Evolutionary conservation across 2,113 vertebrate genomes (phyloP), one percentile per base, ranked within the genome.

Genomic region (Dipodomys merriami): DNA sequence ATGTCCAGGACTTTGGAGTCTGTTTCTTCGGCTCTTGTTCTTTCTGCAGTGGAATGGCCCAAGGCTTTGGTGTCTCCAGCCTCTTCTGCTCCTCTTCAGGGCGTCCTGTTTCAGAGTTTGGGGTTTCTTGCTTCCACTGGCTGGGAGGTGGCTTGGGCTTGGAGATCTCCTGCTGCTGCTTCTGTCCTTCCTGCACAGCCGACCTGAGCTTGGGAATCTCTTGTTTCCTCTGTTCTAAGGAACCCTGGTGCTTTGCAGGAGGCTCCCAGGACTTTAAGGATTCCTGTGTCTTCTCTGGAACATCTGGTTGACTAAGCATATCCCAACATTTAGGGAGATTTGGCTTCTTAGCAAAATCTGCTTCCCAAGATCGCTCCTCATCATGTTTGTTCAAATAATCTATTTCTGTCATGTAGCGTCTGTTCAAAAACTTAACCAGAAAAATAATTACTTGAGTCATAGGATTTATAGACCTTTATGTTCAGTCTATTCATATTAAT

Each of bases 321-420:
- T 99, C 98, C 99, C 99, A 99, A 62, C 98, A 98, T 95, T 99
- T 99, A 1, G 98, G 98, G 68, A 98, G 98, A 91, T 99, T 98
- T 91, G 95, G 98, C 91, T 98, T 99, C 77, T 95, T 97, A 96
- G 97, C 94, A 95, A 98, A 98, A 81, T 98, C 98, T 0, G 96
- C 96, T 97, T 99, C 98, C 98, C 98, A 98, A 95, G 93, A 97
- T 82, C 95, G 98, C 46, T 91, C 96, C 96, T 97, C 97, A 20
- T 88, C 91, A 90, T 97, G 97, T 97, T 97, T 98, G 95, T 93
- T 71, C 95, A 95, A 96, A 80, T 90, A 96, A 91, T 98, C 98
- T 44, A 94, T 91, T 95, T 98, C 98, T 73, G 97, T 97, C 96
- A 98, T 86, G 97, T 98, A 99, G 93, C 97, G 98, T 97, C 99